Evolutionary conservation across 2,113 vertebrate species (phyloP).

Genomic region (Electrona antarctica): DNA sequence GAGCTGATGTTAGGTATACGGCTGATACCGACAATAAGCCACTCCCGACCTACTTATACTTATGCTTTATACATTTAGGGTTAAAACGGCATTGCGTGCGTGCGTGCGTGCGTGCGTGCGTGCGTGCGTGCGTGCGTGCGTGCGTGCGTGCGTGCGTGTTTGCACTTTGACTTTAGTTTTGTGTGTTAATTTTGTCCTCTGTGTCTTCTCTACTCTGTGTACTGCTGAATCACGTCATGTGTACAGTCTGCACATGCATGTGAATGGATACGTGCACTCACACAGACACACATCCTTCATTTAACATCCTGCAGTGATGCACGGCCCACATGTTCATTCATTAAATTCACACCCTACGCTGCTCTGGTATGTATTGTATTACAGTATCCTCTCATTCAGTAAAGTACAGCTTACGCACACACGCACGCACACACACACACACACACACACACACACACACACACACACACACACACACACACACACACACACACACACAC

Average conservation of each 20-base stretch:
- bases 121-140: no score
- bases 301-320: slow-evolving; percentile 53
- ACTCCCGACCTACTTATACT: no score
- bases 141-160: not conserved
- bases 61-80: no score
- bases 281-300: slow-evolving; percentile 5
- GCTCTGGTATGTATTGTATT: slow-evolving; percentile 66
- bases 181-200: no score
- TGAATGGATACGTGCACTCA: not conserved
- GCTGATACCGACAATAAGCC: no score
- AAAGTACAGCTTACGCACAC: slow-evolving; percentile 16
- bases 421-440: slow-evolving; percentile 17
- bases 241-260: slow-evolving; percentile 9
- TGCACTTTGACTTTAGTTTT: slow-evolving; percentile 7
- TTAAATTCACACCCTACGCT: slow-evolving; percentile 71
- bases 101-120: no score
- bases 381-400: slow-evolving; percentile 73
- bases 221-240: no score
- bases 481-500: slow-evolving; percentile 8
- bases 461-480: slow-evolving; percentile 18
- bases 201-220: no score
- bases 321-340: slow-evolving; percentile 64
- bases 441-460: slow-evolving; percentile 10
- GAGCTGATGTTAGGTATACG: no score
- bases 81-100: no score